Evolutionary conservation across 2,797 vertebrate species (phyloP), one percentile per base, ranked within the genome.

Genomic region (Perodicticus potto): DNA sequence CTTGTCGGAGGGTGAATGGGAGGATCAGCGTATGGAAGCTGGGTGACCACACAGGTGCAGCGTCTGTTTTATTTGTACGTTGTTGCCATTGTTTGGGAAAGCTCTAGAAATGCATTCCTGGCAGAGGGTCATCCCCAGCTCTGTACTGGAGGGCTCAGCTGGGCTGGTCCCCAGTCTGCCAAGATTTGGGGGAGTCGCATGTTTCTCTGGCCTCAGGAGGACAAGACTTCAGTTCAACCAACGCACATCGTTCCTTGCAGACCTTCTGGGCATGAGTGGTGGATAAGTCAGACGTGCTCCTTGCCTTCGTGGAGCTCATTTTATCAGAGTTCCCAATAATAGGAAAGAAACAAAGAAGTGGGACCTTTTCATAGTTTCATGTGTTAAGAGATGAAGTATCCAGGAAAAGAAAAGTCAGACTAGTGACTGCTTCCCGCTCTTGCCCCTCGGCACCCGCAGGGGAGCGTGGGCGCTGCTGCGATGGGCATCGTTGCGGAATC

Each of bases 381-480:
- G 1, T 5, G 23, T 1, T 9, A 37, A 8, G 17, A 61, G 23
- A n/a, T 17, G 23, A 37, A 27, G 27, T 25, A 45, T 14, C 57
- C 16, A 2, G 10, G 34, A 29, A 67, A 70, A 61, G 63, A 55
- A 17, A 67, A 45, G 34, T 53, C 3, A 13, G 49, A 43, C 34
- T 55, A 3, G 0, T 19, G 57, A 45, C 17, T 32, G 4, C 29
- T 57, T 57, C 63, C 37, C 13, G 3, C 37, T 23, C 19, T 59
- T 70, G 40, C n/a, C 27, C 37, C 83, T 67, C 19, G 14, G 11
- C 40, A 34, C 40, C 20, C 20, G 2, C 14, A 12, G 45, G 65
- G 32, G 57, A 53, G 34, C 43, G 65, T 40, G 11, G 12, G 16
- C 5, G 16, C 27, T 29, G 0, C 1, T 0, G 0, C 3, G 2